Conservation (phyloP, 2,888 invertebrate species). For the Cephus spinipes region DNA sequence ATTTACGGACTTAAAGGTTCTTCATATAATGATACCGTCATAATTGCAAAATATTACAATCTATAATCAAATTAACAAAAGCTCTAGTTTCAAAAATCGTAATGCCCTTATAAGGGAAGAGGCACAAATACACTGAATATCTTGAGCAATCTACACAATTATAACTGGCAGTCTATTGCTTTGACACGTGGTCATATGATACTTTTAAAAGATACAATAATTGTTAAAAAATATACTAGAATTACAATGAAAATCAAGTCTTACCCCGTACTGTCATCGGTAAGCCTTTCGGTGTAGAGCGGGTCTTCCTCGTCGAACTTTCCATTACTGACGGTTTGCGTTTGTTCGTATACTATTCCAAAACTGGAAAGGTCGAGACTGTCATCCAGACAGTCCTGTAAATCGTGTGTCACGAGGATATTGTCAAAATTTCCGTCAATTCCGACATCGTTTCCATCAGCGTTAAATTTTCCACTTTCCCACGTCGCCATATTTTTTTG, state of each 20-base stretch:
- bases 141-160: background rate
- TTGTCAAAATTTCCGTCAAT: slow-evolving; percentile 60
- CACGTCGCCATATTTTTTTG: slow-evolving; percentile 66
- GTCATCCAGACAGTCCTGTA: slow-evolving; percentile 70
- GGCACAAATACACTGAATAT: slow-evolving; percentile 25
- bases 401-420: slow-evolving; percentile 69
- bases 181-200: background rate
- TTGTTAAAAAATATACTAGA: slow-evolving; percentile 8
- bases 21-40: no score
- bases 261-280: slow-evolving; percentile 69
- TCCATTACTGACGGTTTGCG: slow-evolving; percentile 62
- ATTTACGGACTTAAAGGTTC: no score
- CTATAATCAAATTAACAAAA: no score
- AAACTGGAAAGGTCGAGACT: slow-evolving; percentile 66
- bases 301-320: slow-evolving; percentile 62
- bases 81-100: slow-evolving; percentile 45
- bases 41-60: no score
- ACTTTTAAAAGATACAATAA: slow-evolving; percentile 15
- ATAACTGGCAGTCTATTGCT: background rate
- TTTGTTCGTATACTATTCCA: slow-evolving; percentile 68
- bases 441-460: slow-evolving; percentile 48
- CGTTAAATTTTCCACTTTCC: slow-evolving; percentile 58
- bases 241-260: slow-evolving; percentile 29
- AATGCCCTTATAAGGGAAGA: slow-evolving; percentile 61
- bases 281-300: slow-evolving; percentile 64